Conservation (phyloP, 2,113 vertebrate species). For the Panthera tigris region DNA sequence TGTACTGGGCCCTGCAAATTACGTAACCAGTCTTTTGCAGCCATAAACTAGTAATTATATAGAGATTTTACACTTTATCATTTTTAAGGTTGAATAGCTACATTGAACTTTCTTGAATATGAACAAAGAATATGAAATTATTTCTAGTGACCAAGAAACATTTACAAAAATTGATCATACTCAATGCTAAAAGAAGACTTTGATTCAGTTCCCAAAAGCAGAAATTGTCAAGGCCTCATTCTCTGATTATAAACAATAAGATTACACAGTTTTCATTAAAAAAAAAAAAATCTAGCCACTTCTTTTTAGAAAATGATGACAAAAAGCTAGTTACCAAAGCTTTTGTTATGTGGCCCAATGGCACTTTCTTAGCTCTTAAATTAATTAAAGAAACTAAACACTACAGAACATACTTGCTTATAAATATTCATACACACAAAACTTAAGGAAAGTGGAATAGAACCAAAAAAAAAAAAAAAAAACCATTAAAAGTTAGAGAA, state of each 20-base stretch:
- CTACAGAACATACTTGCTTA: not conserved
- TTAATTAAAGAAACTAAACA: not conserved
- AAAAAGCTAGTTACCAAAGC: not conserved
- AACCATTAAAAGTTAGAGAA: slow-evolving; percentile 11
- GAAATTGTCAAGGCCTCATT: not conserved
- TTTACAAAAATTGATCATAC: not conserved
- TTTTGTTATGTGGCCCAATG: not conserved
- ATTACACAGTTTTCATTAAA: not conserved
- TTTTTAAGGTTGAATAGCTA: slow-evolving; percentile 21
- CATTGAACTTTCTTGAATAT: not conserved
- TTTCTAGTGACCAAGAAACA: slow-evolving; percentile 18
- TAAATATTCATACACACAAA: not conserved
- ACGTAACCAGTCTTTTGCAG: not conserved
- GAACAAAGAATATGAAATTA: not conserved
- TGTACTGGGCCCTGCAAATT: not conserved
- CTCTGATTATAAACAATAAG: slow-evolving; percentile 18
- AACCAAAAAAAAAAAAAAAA: slow-evolving; percentile 54
- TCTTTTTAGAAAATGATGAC: not conserved
- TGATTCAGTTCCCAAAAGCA: slow-evolving; percentile 20
- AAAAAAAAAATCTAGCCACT: not conserved
- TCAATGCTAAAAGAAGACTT: not conserved
- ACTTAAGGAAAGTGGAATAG: not conserved
- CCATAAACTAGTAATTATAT: not conserved
- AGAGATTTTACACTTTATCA: not conserved
- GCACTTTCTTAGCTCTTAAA: not conserved